These are phyloP conservation scores for Antigone vipio DNA, from an alignment of 2,113 vertebrate species.

Conservation along the genomic window DNA sequence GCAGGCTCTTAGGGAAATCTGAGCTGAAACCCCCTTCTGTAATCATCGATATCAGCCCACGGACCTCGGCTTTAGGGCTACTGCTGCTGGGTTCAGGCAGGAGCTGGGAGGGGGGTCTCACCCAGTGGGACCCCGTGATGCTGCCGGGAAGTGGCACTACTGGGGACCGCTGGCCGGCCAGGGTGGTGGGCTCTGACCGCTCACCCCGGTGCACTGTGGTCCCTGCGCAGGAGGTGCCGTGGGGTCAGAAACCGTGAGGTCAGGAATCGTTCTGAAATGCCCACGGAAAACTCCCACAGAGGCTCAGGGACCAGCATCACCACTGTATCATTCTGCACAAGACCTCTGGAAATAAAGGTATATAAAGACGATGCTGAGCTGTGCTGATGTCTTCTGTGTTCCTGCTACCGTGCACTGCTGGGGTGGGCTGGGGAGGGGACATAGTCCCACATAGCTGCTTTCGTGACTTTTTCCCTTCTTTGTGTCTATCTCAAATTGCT, in stretches of 20 bases:
- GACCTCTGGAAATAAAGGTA: not conserved
- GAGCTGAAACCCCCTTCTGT: not conserved
- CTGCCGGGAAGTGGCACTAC: not conserved
- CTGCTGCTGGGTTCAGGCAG: not conserved
- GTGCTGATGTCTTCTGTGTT: not conserved
- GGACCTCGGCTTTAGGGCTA: accelerated
- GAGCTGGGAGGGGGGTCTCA: not conserved
- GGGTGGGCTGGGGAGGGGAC: not conserved
- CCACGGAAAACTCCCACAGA: accelerated
- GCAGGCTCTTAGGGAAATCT: not conserved
- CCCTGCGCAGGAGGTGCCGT: accelerated
- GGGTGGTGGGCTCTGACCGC: accelerated
- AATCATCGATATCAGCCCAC: accelerated
- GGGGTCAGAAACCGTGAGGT: too few relatives aligned
- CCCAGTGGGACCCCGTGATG: accelerated
- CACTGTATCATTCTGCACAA: not conserved
- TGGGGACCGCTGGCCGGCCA: accelerated
- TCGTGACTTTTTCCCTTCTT: not conserved
- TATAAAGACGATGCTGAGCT: not conserved
- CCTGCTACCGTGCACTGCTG: accelerated
- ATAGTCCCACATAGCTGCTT: not conserved
- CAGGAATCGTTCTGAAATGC: not conserved
- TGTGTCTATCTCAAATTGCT: not conserved
- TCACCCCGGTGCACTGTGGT: accelerated
- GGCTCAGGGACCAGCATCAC: not conserved